These are phyloP conservation scores for Melanotaenia pygmaea DNA, from an alignment of 2,797 vertebrate genomes.

Conservation along the genomic window DNA sequence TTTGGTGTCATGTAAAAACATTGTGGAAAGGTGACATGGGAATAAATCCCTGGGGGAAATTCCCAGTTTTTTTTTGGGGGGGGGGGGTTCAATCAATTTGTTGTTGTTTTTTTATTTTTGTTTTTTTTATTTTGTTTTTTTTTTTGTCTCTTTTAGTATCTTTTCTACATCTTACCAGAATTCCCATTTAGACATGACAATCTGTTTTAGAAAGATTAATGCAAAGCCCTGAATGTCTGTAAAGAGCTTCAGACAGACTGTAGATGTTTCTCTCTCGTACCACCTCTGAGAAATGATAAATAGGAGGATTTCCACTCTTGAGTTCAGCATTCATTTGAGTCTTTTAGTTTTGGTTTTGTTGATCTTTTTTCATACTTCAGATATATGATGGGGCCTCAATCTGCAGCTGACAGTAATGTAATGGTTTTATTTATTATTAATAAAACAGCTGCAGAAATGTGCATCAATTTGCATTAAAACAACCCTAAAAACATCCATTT, in stretches of 20 bases:
- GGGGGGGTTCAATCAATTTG: too few relatives aligned
- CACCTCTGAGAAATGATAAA: conserved; percentile 7
- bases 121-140: background rate
- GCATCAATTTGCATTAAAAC: background rate
- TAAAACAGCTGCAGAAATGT: conserved; percentile 3
- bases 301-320: conserved; percentile 32
- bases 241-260: background rate
- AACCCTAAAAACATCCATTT: conserved; percentile 11
- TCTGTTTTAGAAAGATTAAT: background rate
- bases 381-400: background rate
- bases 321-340: background rate
- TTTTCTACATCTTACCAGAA: background rate
- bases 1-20: background rate
- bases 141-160: background rate
- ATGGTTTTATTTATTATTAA: conserved; percentile 3
- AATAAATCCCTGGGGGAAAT: background rate
- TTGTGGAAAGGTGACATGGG: background rate
- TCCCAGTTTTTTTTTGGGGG: background rate
- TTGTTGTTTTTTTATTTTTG: background rate
- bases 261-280: background rate
- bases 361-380: background rate
- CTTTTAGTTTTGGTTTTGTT: conserved; percentile 1
- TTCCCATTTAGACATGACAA: background rate
- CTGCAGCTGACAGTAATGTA: background rate
- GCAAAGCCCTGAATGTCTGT: background rate